phyloP scores from a whole-genome alignment of 2,113 vertebrate genomes.

The Pelvicachromis taeniatus region DNA sequence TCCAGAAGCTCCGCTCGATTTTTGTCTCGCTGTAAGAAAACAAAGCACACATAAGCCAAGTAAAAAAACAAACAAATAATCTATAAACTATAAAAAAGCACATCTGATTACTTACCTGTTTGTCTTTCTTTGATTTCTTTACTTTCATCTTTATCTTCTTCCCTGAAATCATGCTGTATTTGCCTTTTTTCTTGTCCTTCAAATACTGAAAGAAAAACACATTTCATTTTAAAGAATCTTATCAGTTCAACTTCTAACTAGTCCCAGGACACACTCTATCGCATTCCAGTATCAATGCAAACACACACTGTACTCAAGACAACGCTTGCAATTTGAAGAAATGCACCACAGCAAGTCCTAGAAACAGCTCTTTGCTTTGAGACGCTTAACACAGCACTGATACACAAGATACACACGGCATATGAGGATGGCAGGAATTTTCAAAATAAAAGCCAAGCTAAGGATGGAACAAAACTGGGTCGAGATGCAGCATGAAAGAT shows the following conservation, averaged over 20 bases:
- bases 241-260: neutral
- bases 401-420: neutral
- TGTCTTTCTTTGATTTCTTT: constrained; percentile 89
- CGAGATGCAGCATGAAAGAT: neutral
- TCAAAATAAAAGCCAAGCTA: neutral
- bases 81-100: neutral
- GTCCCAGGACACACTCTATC: neutral
- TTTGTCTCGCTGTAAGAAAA: constrained; percentile 77
- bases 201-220: constrained; percentile 75
- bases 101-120: constrained; percentile 74
- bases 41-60: neutral
- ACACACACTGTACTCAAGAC: neutral
- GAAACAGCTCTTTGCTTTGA: neutral
- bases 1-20: constrained; percentile 85
- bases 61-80: neutral
- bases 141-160: constrained; percentile 94
- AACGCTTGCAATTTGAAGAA: neutral
- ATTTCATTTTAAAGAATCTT: neutral
- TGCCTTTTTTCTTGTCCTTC: constrained; percentile 85
- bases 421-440: neutral
- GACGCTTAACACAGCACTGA: neutral
- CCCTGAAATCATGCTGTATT: constrained; percentile 91
- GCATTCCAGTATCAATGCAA: neutral
- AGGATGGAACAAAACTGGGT: neutral
- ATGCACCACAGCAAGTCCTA: neutral